These are phyloP conservation scores for Eupithecia tripunctaria DNA, from an alignment of 2,888 invertebrate species.

Conservation along the genomic window DNA sequence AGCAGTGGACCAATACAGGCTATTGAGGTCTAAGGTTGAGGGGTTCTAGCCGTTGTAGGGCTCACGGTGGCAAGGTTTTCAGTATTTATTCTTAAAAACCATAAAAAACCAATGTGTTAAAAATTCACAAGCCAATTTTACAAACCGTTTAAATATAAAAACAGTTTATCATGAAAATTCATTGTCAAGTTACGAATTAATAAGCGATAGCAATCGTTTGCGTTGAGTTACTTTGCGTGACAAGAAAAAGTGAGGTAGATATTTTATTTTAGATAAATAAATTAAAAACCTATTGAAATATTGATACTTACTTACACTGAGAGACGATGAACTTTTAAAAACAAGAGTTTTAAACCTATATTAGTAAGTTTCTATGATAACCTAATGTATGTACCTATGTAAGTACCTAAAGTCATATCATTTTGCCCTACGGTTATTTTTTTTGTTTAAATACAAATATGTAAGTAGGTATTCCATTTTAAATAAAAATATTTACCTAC, in stretches of 20 bases:
- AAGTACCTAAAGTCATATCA: no score
- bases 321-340: not conserved
- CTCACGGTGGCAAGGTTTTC: not conserved
- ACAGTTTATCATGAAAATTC: slow-evolving; percentile 5
- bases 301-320: not conserved
- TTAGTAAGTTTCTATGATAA: no score
- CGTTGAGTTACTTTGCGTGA: slow-evolving; percentile 1
- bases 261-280: not conserved
- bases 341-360: not conserved
- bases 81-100: not conserved
- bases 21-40: no score
- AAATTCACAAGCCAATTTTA: not conserved
- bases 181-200: slow-evolving; percentile 22
- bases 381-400: no score
- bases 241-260: not conserved
- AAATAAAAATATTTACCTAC: no score
- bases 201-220: slow-evolving; percentile 2
- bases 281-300: not conserved
- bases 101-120: not conserved
- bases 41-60: no score
- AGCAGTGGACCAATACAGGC: no score
- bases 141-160: not conserved
- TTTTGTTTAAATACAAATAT: no score
- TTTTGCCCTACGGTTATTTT: no score
- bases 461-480: no score